Evolutionary conservation across 2,113 vertebrate genomes (phyloP).

Genomic region (Calidris pygmaea): DNA sequence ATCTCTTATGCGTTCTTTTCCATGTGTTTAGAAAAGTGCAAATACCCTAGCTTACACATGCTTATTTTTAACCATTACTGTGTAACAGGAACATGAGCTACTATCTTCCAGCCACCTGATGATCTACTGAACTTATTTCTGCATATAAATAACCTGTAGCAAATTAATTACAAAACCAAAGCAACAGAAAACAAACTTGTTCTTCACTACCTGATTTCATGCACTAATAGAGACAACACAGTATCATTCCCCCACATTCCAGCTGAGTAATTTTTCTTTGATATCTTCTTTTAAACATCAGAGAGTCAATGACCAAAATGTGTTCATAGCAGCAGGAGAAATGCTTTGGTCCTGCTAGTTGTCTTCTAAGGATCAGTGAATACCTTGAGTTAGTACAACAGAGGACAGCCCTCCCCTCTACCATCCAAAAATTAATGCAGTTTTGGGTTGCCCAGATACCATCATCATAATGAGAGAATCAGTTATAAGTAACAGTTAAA

Average conservation of each 20-base stretch:
- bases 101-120: not conserved
- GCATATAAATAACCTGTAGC: not conserved
- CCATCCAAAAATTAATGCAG: not conserved
- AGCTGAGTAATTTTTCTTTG: not conserved
- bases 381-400: rapidly evolving
- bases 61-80: not conserved
- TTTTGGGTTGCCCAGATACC: not conserved
- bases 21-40: not conserved
- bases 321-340: not conserved
- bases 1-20: not conserved
- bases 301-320: not conserved
- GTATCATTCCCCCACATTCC: not conserved
- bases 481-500: not conserved
- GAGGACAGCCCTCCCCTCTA: not conserved
- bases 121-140: not conserved
- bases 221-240: not conserved
- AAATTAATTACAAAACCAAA: not conserved
- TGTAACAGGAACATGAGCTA: not conserved
- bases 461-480: not conserved
- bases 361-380: not conserved
- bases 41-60: not conserved
- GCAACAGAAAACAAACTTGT: not conserved
- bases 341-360: not conserved
- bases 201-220: not conserved
- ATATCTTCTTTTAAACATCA: not conserved